Evolutionary conservation across 2,797 vertebrate species (phyloP).

Genomic region (Pantherophis vulpinus): DNA sequence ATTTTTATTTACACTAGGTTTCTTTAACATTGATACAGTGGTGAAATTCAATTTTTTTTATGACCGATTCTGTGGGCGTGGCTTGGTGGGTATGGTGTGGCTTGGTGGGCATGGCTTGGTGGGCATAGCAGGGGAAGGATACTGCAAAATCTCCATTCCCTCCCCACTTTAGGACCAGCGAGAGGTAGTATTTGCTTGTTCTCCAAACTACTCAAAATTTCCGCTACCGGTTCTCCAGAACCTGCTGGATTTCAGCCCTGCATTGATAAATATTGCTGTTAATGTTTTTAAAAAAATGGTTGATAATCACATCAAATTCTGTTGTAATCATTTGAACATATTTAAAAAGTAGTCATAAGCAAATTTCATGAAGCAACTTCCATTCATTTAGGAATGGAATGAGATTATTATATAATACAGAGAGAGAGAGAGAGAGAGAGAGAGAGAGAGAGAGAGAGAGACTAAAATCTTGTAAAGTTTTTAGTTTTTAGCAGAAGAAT

Average conservation of each 20-base stretch:
- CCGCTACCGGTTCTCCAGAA: too few species aligned
- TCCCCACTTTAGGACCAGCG: too few species aligned
- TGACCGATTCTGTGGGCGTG: too few species aligned
- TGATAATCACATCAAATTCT: neutral
- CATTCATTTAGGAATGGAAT: neutral
- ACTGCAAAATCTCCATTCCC: too few species aligned
- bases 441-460: rapidly evolving
- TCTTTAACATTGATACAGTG: neutral
- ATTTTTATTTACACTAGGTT: neutral
- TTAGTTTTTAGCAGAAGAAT: neutral
- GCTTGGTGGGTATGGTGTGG: too few species aligned
- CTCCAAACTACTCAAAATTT: too few species aligned
- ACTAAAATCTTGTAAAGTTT: neutral
- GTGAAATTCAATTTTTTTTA: too few species aligned
- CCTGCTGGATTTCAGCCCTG: too few species aligned
- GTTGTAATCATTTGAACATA: neutral
- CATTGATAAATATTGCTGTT: neutral
- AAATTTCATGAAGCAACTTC: neutral
- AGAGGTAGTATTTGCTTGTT: too few species aligned
- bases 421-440: neutral
- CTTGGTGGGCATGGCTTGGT: too few species aligned
- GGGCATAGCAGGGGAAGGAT: too few species aligned
- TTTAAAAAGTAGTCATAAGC: neutral
- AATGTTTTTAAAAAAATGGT: neutral
- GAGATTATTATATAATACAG: neutral